Conservation (phyloP, 2,888 invertebrate species). For the Apamea epomidion region DNA sequence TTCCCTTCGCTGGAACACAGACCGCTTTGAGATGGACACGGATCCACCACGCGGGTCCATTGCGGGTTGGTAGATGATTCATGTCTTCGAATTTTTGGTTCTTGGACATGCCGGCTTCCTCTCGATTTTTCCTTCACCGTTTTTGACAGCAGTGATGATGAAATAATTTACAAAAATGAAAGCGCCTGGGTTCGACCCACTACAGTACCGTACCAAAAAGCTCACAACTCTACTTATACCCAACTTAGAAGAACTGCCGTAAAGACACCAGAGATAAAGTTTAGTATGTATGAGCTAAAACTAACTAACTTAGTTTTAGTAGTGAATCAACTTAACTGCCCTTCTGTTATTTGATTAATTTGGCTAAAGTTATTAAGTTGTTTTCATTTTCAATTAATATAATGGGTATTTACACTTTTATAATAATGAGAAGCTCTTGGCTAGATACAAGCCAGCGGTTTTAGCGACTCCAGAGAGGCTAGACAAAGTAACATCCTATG, state of each 20-base stretch:
- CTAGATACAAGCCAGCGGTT: not conserved
- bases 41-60: too few species aligned
- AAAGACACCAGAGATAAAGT: slow-evolving; percentile 20
- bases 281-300: slow-evolving; percentile 31
- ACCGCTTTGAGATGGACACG: too few species aligned
- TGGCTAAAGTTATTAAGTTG: slow-evolving; percentile 25
- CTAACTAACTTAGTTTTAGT: slow-evolving; percentile 26
- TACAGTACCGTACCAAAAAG: not conserved
- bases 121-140: too few species aligned
- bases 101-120: too few species aligned
- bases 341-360: slow-evolving; percentile 25
- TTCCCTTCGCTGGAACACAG: too few species aligned
- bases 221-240: not conserved
- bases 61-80: too few species aligned
- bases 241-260: slow-evolving; percentile 18
- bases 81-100: too few species aligned
- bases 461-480: not conserved
- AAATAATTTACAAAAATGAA: too few species aligned
- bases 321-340: slow-evolving; percentile 6
- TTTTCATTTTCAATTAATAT: slow-evolving; percentile 9
- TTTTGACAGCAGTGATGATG: too few species aligned
- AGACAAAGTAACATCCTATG: not conserved
- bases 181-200: too few species aligned
- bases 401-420: not conserved
- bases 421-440: not conserved